Percentiles rank a stretch among this genome's conserved stretches.
phyloP scores from a whole-genome alignment of 2,113 vertebrate genomes.

The Sturnira hondurensis region DNA sequence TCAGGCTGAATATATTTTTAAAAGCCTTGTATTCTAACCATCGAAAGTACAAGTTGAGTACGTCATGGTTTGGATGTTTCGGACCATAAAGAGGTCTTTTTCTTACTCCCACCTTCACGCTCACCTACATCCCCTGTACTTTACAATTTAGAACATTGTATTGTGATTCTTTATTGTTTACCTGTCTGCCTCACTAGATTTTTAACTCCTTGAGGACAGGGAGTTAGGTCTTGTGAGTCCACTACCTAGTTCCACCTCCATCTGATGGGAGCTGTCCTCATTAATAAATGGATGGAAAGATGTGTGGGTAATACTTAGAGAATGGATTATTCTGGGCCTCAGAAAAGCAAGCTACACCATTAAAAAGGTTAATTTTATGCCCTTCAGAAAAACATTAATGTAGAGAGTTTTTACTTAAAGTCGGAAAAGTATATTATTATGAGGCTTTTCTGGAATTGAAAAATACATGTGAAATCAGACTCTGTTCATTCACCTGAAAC shows the following conservation, averaged over 20 bases:
- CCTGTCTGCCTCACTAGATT: neutral
- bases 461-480: neutral
- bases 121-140: neutral
- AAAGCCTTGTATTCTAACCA: neutral
- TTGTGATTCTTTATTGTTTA: neutral
- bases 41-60: neutral
- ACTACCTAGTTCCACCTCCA: neutral
- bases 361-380: neutral
- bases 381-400: neutral
- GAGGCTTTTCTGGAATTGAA: neutral
- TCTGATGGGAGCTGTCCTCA: neutral
- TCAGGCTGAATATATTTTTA: neutral
- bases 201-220: neutral
- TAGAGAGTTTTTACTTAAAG: neutral
- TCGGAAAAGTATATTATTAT: neutral
- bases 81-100: neutral
- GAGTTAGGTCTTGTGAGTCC: neutral
- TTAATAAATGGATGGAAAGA: neutral
- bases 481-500: neutral
- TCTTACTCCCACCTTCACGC: neutral
- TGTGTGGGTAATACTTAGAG: neutral
- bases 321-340: neutral
- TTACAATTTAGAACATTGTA: neutral
- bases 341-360: neutral
- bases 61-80: neutral